Conservation (phyloP, 2,113 vertebrate species). For the Camelus dromedarius region DNA sequence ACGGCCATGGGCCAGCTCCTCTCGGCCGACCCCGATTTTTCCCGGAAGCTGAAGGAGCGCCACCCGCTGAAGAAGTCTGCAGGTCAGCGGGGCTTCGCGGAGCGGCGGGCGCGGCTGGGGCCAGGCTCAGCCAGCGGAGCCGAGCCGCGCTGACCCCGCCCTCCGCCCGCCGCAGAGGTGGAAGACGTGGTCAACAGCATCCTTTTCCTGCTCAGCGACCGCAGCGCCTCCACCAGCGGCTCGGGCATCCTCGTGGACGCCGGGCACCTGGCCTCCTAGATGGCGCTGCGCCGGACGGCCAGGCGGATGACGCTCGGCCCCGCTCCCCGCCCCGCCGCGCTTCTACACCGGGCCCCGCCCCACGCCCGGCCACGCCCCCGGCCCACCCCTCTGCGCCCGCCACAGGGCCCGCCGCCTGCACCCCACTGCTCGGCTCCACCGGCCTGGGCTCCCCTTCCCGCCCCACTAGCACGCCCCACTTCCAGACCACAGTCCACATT, state of each 20-base stretch:
- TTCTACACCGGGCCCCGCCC: neutral
- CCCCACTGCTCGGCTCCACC: neutral
- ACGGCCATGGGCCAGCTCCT: constrained; percentile 91
- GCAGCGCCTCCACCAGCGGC: constrained; percentile 93
- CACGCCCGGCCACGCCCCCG: neutral
- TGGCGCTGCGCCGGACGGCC: fast-evolving
- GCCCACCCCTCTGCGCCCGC: neutral
- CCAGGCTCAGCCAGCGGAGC: neutral
- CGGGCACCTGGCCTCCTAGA: constrained; percentile 92
- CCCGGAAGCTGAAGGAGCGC: constrained; percentile 87
- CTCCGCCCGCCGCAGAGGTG: constrained; percentile 88
- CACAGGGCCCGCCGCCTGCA: neutral
- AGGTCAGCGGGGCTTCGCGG: constrained; percentile 84
- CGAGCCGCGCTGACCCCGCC: too few species aligned
- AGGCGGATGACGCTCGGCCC: fast-evolving
- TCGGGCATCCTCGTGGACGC: constrained; percentile 92
- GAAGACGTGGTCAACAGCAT: constrained; percentile 96
- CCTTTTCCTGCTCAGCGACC: constrained; percentile 95
- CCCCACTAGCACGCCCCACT: fast-evolving
- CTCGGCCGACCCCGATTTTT: constrained; percentile 88
- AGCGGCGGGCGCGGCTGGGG: neutral
- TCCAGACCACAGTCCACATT: neutral
- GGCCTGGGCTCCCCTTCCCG: neutral
- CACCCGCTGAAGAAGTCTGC: constrained; percentile 94
- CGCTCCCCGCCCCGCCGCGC: neutral